These are phyloP conservation scores for Mormyrops boulengeri DNA, from an alignment of 2,797 vertebrate species.

Conservation along the genomic window DNA sequence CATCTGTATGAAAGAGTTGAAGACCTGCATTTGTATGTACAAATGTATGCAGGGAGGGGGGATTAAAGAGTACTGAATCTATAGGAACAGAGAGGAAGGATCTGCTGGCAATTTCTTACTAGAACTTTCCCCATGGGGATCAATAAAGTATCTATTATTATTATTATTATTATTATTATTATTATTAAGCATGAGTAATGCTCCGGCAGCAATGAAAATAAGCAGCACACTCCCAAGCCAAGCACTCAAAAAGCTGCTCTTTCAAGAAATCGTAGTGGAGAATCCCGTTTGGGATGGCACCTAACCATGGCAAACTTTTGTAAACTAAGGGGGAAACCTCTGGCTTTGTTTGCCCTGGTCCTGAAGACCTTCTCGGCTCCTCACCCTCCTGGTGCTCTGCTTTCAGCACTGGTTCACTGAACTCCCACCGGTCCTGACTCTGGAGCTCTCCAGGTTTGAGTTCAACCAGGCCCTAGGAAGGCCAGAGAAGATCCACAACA, in stretches of 20 bases:
- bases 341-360: neutral
- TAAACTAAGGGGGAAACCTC: neutral
- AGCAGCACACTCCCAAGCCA: neutral
- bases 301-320: neutral
- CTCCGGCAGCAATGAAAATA: neutral
- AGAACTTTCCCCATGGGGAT: neutral
- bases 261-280: neutral
- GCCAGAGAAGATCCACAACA: constrained; percentile 98
- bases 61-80: neutral
- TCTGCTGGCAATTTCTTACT: neutral
- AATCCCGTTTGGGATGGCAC: neutral
- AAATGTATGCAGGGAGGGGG: neutral
- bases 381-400: constrained; percentile 33
- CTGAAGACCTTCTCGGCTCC: neutral
- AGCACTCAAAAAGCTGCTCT: neutral
- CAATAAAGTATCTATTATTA: neutral
- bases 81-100: neutral
- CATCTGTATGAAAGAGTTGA: neutral
- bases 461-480: constrained; percentile 96
- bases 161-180: neutral
- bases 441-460: constrained; percentile 97
- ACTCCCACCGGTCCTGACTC: constrained; percentile 93
- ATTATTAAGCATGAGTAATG: neutral
- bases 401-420: constrained; percentile 97
- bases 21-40: neutral